These are phyloP conservation scores for Shargacucullia verbasci DNA, from an alignment of 2,888 invertebrate species.

Conservation along the genomic window DNA sequence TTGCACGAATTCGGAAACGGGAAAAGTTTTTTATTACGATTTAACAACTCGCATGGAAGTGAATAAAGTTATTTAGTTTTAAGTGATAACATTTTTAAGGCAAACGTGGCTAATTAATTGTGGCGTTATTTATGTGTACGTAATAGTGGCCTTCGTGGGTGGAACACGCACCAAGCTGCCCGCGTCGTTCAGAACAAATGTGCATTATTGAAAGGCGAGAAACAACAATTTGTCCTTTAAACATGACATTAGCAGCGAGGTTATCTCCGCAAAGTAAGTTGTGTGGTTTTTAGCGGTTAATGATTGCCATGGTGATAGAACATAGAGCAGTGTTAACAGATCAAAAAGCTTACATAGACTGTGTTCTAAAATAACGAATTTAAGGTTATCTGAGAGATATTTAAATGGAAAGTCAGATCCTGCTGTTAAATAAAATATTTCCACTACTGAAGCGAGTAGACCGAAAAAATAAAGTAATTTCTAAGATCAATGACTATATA, in stretches of 20 bases:
- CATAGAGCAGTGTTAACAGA: constrained; percentile 17
- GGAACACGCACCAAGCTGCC: constrained; percentile 63
- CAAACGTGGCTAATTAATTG: constrained; percentile 41
- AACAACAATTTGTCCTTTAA: constrained; percentile 68
- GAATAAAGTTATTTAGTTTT: constrained; percentile 17
- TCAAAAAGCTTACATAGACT: not conserved
- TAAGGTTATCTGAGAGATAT: not conserved
- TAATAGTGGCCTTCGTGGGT: constrained; percentile 74
- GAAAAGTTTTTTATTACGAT: constrained; percentile 20
- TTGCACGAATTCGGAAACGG: too few relatives aligned
- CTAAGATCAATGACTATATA: too few relatives aligned
- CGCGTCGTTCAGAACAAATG: constrained; percentile 72
- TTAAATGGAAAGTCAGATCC: too few relatives aligned
- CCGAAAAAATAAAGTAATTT: too few relatives aligned
- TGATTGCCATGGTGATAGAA: not conserved
- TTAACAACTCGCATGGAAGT: constrained; percentile 33
- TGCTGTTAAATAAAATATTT: too few relatives aligned
- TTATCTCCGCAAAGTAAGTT: constrained; percentile 81
- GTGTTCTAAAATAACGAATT: not conserved
- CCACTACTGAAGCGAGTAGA: too few relatives aligned
- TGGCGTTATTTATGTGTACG: constrained; percentile 53
- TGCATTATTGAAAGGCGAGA: constrained; percentile 75
- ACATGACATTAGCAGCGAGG: constrained; percentile 83
- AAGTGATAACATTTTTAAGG: constrained; percentile 43
- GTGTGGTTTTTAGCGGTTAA: constrained; percentile 33